Conservation (phyloP, 53 echinoderm and acorn worm species). For the Mesocentrotus franciscanus region DNA sequence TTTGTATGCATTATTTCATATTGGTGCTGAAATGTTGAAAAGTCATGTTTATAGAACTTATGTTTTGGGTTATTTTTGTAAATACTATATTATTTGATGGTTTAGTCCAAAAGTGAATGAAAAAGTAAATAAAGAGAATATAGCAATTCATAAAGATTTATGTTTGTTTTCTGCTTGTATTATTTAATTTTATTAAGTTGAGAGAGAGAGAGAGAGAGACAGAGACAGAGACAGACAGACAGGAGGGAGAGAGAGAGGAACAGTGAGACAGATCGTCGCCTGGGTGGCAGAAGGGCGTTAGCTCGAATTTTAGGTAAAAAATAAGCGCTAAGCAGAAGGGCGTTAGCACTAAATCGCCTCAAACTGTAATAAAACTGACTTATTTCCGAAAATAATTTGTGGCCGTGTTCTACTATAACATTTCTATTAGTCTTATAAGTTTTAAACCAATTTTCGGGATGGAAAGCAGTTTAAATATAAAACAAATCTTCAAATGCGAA, state of each 20-base stretch:
- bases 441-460: too few species aligned
- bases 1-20: slow-evolving; percentile 62
- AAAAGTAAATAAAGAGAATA: slow-evolving; percentile 59
- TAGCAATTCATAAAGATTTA: slow-evolving; percentile 21
- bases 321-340: too few species aligned
- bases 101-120: slow-evolving; percentile 52
- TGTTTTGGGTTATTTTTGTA: slow-evolving; percentile 27
- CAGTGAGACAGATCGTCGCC: background rate
- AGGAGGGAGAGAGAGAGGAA: background rate
- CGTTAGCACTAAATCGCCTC: too few species aligned
- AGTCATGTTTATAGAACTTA: slow-evolving; percentile 37
- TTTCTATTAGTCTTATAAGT: too few species aligned
- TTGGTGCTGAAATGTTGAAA: slow-evolving; percentile 62
- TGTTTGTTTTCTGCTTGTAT: background rate
- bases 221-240: too few species aligned
- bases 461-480: too few species aligned
- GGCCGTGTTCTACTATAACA: too few species aligned
- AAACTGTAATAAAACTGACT: too few species aligned
- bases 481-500: too few species aligned
- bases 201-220: background rate
- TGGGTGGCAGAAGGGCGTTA: too few species aligned
- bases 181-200: background rate
- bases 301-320: too few species aligned
- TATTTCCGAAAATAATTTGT: too few species aligned
- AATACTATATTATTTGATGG: slow-evolving; percentile 55